Evolutionary conservation across 2,113 vertebrate species (phyloP).

Genomic region (Pseudolaguvia tuberculata): DNA sequence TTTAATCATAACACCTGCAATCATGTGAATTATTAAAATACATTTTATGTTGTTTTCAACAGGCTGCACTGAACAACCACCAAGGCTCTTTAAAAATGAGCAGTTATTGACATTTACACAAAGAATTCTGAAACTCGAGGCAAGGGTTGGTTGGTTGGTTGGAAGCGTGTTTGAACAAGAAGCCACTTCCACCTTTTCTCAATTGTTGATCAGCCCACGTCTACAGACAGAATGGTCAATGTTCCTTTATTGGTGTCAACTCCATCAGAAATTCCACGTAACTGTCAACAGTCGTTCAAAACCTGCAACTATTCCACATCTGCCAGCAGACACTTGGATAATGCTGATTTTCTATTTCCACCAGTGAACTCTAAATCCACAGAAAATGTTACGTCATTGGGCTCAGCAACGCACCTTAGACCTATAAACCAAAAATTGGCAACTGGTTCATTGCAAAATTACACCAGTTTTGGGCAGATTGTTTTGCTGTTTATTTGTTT

Average conservation of each 20-base stretch:
- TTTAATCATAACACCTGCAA: too few species aligned
- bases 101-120: neutral
- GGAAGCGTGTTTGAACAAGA: neutral
- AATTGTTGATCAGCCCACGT: neutral
- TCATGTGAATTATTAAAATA: too few species aligned
- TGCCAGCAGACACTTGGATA: neutral
- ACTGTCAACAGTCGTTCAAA: neutral
- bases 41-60: neutral
- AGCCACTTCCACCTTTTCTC: neutral
- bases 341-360: neutral
- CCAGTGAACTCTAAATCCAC: neutral
- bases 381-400: neutral
- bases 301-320: neutral
- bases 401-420: neutral
- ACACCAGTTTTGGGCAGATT: neutral
- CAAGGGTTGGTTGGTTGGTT: neutral
- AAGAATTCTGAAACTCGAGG: neutral
- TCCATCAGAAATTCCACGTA: neutral
- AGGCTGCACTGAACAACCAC: neutral
- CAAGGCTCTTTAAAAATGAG: neutral
- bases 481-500: neutral
- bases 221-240: neutral
- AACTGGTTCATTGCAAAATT: neutral
- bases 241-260: neutral
- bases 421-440: neutral